Conservation (phyloP, 2,797 vertebrate genomes). For the Acrossocheilus fasciatus region DNA sequence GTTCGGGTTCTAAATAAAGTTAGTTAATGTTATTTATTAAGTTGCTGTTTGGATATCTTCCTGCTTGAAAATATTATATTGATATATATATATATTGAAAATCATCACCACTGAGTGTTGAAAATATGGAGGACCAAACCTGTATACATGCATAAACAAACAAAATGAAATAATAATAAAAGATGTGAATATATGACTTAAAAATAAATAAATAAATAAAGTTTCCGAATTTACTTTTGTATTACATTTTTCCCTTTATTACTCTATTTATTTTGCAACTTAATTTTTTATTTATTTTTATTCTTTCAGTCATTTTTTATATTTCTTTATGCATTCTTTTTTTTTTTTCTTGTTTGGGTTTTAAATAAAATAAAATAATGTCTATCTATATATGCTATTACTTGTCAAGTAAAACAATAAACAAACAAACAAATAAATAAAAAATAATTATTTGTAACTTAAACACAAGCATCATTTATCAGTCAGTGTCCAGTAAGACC, state of each 20-base stretch:
- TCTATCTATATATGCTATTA: too few species aligned
- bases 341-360: too few species aligned
- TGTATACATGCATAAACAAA: too few species aligned
- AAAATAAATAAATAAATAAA: too few species aligned
- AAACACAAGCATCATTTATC: background rate
- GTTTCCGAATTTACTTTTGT: too few species aligned
- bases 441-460: background rate
- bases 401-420: too few species aligned
- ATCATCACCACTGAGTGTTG: background rate
- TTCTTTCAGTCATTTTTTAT: background rate
- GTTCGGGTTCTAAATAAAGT: constrained; percentile 78
- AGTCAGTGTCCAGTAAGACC: background rate
- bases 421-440: background rate
- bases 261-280: background rate
- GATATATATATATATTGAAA: background rate
- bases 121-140: background rate
- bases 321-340: too few species aligned
- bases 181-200: background rate
- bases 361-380: too few species aligned
- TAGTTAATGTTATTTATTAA: constrained; percentile 60
- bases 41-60: constrained; percentile 72
- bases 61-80: background rate
- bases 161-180: background rate
- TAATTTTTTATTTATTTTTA: too few species aligned
- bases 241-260: background rate